Percentiles rank a stretch among this genome's conserved stretches.
phyloP scores from a whole-genome alignment of 2,888 invertebrate species.

The Oxycera nigricornis region DNA sequence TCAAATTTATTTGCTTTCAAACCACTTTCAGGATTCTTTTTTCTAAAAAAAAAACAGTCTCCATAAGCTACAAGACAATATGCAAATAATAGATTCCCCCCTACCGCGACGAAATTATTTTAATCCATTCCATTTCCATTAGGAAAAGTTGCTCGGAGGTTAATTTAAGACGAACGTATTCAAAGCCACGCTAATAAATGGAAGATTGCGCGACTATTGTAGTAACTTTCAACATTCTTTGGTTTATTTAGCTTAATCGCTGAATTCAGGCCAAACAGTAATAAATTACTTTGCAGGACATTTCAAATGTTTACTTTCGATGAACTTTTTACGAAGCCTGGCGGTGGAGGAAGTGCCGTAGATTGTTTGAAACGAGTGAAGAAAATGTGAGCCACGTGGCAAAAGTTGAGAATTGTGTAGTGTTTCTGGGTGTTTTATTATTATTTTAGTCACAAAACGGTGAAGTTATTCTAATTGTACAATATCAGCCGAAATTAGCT shows the following conservation, averaged over 20 bases:
- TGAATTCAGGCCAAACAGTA: neutral
- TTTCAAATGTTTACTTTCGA: slow-evolving; percentile 1
- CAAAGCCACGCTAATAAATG: neutral
- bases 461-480: slow-evolving; percentile 2
- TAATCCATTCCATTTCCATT: neutral
- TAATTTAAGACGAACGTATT: too few relatives aligned
- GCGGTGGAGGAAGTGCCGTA: neutral
- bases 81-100: too few relatives aligned
- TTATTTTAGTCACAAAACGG: neutral
- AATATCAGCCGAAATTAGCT: neutral
- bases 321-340: slow-evolving; percentile 1
- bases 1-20: too few relatives aligned
- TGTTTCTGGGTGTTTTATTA: neutral
- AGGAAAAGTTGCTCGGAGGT: neutral
- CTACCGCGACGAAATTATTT: too few relatives aligned
- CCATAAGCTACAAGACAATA: too few relatives aligned
- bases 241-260: slow-evolving; percentile 16
- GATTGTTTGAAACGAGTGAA: neutral
- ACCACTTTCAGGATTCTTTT: too few relatives aligned
- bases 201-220: too few relatives aligned
- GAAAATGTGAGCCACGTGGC: neutral
- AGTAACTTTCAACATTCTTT: neutral
- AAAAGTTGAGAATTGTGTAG: too few relatives aligned
- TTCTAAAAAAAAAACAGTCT: too few relatives aligned
- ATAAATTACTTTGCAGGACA: slow-evolving; percentile 4